Conservation (phyloP, 2,888 invertebrate species). For the Liposcelis brunnea region DNA sequence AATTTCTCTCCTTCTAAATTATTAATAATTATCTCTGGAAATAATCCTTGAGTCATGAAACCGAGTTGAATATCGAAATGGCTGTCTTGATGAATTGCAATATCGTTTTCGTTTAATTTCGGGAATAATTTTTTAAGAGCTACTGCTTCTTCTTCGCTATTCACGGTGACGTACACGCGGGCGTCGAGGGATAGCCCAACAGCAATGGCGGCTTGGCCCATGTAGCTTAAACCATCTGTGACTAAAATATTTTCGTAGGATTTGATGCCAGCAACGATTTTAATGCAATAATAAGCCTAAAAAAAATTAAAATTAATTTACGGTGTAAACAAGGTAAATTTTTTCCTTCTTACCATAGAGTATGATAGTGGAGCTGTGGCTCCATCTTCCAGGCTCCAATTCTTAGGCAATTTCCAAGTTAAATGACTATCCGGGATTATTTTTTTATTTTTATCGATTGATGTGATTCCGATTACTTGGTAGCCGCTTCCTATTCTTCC, state of each 20-base stretch:
- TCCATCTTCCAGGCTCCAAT: slow-evolving; percentile 33
- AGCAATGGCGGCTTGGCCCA: slow-evolving; percentile 40
- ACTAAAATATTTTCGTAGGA: slow-evolving; percentile 30
- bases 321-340: background rate
- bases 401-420: slow-evolving; percentile 29
- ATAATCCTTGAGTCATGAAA: slow-evolving; percentile 14
- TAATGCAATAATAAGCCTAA: background rate
- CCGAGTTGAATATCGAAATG: slow-evolving; percentile 13
- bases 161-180: slow-evolving; percentile 34
- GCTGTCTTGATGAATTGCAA: slow-evolving; percentile 8
- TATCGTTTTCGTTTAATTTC: slow-evolving; percentile 10
- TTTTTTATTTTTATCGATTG: background rate
- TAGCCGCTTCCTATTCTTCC: slow-evolving; percentile 14
- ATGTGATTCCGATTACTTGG: slow-evolving; percentile 19
- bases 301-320: background rate
- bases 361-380: slow-evolving; percentile 36
- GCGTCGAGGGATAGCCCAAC: slow-evolving; percentile 34
- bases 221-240: slow-evolving; percentile 34
- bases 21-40: slow-evolving; percentile 36
- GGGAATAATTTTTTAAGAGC: background rate
- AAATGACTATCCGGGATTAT: slow-evolving; percentile 20
- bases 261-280: slow-evolving; percentile 17
- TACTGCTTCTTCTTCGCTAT: slow-evolving; percentile 18
- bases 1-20: slow-evolving; percentile 37
- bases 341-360: slow-evolving; percentile 24